Base-by-base conservation (phyloP, 35 echinoderm and acorn worm species). In the Heliocidaris tuberculata region DNA sequence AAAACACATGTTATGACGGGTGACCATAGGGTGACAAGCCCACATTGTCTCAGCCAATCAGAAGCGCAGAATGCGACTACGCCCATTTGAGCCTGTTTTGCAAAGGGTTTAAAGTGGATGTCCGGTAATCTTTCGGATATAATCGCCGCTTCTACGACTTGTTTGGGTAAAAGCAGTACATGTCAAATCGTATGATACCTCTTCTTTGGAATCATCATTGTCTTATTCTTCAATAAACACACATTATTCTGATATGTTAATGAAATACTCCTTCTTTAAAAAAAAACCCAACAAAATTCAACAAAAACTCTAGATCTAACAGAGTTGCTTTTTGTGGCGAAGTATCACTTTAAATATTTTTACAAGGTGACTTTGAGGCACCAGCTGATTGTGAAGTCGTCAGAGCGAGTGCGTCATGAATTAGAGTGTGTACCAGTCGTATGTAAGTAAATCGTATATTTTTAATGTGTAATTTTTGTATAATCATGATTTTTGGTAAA, bases 331-430 rank as follows among this genome's bases (percentile, higher is more conserved):
- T 6, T 19, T 47, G 10, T 17, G 24, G 19, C 87, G 47, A 48
- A 47, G 31, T 13, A 12, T 47, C 47, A 17, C 87, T 89, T 89
- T 89, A 89, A 89, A 89, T 32, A 31, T n/a, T 89, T n/a, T 89
- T 2, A 17, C 87, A 89, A 89, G 87, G 87, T 89, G 87, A 89
- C 87, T 89, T 89, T 89, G 4, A 89, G 32, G 15, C 47, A 89
- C 5, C 87, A 89, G 87, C 87, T 89, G 87, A 89, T 48, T 89
- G 87, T 24, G 32, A 42, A 15, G 87, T 4, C 21, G 17, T 48
- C 31, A 32, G 6, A 48, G 31, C 12, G 8, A 0, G 31, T 32
- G 31, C 31, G 31, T 47, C 47, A 32, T 89, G 9, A 47, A 19
- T 48, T 89, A 89, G 87, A 89, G 31, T 89, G 12, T 24, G 0